Percentiles rank a stretch among this genome's conserved stretches.
These are phyloP conservation scores for Shargacucullia verbasci DNA, from an alignment of 2,888 invertebrate species.

Conservation along the genomic window DNA sequence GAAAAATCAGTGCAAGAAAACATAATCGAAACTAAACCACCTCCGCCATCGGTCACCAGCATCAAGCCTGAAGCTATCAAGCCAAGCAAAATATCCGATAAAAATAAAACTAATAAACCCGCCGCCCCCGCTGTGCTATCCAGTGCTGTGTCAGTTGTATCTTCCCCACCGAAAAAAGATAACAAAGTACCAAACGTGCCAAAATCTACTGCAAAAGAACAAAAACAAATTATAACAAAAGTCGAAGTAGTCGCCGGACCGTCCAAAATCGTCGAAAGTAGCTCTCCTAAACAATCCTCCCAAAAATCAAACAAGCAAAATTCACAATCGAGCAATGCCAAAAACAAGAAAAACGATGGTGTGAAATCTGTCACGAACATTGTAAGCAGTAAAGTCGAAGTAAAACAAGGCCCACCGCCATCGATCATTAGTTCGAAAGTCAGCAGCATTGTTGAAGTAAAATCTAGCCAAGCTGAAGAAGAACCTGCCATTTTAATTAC, in stretches of 20 bases:
- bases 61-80: slow-evolving; percentile 83
- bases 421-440: slow-evolving; percentile 79
- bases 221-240: slow-evolving; percentile 84
- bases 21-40: slow-evolving; percentile 85
- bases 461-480: slow-evolving; percentile 80
- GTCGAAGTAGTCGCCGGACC: slow-evolving; percentile 89
- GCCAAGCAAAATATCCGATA: slow-evolving; percentile 81
- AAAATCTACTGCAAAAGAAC: slow-evolving; percentile 83
- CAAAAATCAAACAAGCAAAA: slow-evolving; percentile 73
- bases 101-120: slow-evolving; percentile 79
- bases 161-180: slow-evolving; percentile 83
- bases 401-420: slow-evolving; percentile 79
- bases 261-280: slow-evolving; percentile 82
- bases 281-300: slow-evolving; percentile 68
- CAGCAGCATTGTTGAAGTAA: slow-evolving; percentile 89
- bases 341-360: slow-evolving; percentile 74
- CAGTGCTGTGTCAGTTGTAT: slow-evolving; percentile 79
- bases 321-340: slow-evolving; percentile 62
- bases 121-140: slow-evolving; percentile 75
- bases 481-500: slow-evolving; percentile 90
- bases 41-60: slow-evolving; percentile 76
- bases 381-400: slow-evolving; percentile 85
- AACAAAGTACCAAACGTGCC: slow-evolving; percentile 77
- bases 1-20: slow-evolving; percentile 83
- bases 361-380: slow-evolving; percentile 79